phyloP scores from a whole-genome alignment of 1,140 invertebrate genomes.

The Scylla paramamosain region DNA sequence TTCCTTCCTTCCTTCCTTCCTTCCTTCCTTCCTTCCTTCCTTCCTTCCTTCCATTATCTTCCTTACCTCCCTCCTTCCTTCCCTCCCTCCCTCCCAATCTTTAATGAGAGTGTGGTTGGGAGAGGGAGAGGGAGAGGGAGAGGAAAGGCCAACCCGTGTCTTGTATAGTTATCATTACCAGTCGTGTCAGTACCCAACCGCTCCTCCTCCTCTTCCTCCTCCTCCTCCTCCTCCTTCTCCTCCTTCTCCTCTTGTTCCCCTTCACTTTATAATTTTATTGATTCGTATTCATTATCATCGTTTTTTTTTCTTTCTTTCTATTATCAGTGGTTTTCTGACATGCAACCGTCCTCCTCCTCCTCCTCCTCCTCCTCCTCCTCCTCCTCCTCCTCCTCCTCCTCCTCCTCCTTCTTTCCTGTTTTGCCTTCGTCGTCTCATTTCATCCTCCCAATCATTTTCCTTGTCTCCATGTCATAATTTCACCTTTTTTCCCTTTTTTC shows the following conservation, averaged over 20 bases:
- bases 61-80: too few relatives aligned
- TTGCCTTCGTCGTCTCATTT: too few relatives aligned
- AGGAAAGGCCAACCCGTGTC: background rate
- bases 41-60: too few relatives aligned
- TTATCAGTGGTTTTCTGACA: background rate
- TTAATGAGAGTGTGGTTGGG: background rate
- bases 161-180: background rate
- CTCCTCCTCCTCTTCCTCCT: background rate
- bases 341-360: background rate
- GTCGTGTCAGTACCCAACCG: background rate
- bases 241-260: background rate
- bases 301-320: background rate
- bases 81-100: too few relatives aligned
- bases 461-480: too few relatives aligned
- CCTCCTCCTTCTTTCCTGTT: background rate
- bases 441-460: too few relatives aligned
- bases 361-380: slow-evolving; percentile 17
- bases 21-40: too few relatives aligned
- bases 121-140: too few relatives aligned
- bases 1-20: too few relatives aligned
- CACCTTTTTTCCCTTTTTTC: too few relatives aligned
- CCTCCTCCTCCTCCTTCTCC: slow-evolving; percentile 4
- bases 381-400: background rate
- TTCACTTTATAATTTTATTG: too few relatives aligned
- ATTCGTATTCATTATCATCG: background rate